phyloP scores from a whole-genome alignment of 2,888 invertebrate species.

The Lissocephala sabroskyi region DNA sequence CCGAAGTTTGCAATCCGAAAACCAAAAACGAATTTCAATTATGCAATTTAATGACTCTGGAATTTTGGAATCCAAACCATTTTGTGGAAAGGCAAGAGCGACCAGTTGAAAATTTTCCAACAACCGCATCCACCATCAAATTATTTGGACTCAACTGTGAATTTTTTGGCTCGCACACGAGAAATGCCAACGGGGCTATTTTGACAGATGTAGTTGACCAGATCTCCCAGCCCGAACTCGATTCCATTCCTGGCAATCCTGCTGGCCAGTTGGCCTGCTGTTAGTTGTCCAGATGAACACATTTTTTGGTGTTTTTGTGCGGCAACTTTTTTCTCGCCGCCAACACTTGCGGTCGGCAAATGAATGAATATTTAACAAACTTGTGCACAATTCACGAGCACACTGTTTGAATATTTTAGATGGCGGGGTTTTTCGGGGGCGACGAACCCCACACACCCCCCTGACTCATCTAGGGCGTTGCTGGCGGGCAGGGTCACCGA shows the following conservation, averaged over 20 bases:
- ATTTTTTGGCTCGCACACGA: neutral
- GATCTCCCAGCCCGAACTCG: neutral
- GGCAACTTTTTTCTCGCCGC: too few species aligned
- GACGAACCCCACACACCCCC: neutral
- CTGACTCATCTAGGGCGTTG: neutral
- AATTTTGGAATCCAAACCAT: too few species aligned
- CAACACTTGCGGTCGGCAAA: conserved; percentile 44
- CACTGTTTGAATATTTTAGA: conserved; percentile 44
- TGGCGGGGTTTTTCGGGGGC: neutral
- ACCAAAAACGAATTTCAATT: too few species aligned
- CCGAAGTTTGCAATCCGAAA: too few species aligned
- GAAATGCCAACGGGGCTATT: neutral
- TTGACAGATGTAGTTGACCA: conserved; percentile 1
- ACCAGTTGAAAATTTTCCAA: too few species aligned
- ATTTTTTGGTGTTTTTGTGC: conserved; percentile 14
- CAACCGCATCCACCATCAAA: neutral
- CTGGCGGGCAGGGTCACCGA: neutral
- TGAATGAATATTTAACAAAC: conserved; percentile 58
- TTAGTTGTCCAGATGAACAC: conserved; percentile 2
- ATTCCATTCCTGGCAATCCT: neutral
- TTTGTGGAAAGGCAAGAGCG: too few species aligned
- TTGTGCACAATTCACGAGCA: conserved; percentile 47
- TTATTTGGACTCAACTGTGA: too few species aligned
- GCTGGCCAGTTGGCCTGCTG: neutral
- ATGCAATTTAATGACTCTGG: too few species aligned